Evolutionary conservation across 2,888 invertebrate species (phyloP), one percentile per base, ranked within the genome.

Genomic region (Lamellibrachia columna): DNA sequence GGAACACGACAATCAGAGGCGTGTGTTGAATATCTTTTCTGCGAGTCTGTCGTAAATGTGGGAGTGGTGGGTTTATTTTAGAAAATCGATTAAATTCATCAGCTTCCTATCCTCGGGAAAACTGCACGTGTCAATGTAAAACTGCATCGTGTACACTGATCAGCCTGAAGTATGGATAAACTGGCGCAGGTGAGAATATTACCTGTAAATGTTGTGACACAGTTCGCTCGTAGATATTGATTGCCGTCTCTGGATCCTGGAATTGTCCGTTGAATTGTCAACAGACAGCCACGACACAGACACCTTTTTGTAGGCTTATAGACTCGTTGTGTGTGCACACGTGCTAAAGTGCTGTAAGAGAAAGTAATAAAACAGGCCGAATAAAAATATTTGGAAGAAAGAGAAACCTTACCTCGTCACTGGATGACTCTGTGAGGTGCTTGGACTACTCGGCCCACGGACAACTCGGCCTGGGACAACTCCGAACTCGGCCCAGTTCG

Each of bases 111-210:
- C 75, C 22, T 75, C 15, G 75, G 75, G 75, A 75, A 75, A 75
- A 75, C 75, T 22, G 75, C 75, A 75, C 75, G 75, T 75, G 75
- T 75, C 75, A 75, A 75, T 75, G 75, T 75, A 75, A 75, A 75
- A 22, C n/a, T 75, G 75, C 75, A 75, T 15, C 22, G 75, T 75
- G 22, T 75, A 75, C n/a, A 75, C 75, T 75, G 75, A 75, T 75
- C 75, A 75, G 22, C 75, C n/a, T 11, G 75, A 75, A 75, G 22
- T 75, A 75, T 75, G 75, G 75, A 75, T 75, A 75, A 75, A 75
- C 22, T 75, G 75, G 75, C 75, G 75, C 75, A 75, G 75, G 75
- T 75, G 75, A 75, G 75, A n/a, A 15, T 75, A 75, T 75, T 75
- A 75, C 22, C 2, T 75, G 75, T 75, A 22, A 75, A 75, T 11